Base-by-base conservation (phyloP, 2,888 invertebrate species). In the Stenchaetothrips biformis region DNA sequence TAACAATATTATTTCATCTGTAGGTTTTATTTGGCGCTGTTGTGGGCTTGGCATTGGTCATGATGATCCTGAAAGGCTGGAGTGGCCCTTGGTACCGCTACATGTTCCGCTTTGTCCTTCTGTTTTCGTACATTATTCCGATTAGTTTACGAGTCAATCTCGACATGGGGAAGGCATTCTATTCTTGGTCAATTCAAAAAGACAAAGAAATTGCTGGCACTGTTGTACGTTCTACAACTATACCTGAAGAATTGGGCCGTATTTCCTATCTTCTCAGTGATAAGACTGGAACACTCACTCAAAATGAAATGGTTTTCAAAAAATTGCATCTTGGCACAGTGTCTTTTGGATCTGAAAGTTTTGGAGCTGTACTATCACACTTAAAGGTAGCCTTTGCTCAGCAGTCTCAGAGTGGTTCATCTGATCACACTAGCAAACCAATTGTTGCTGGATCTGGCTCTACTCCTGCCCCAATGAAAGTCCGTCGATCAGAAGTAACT, bases 71-170 rank as follows among this genome's bases (percentile, higher is more conserved):
- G 80, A 99, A 99, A 89, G 98, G 98, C 11, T 98, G 98, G 87
- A 92, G 91, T 81, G 98, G 98, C 0, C 97, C 96, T 13, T 99
- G 98, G 99, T 97, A 96, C 86, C 88, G 95, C 84, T 99, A 99
- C 87, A 92, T 98, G 90, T 97, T 99, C 89, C 90, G 99, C 85
- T 99, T 99, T 86, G 92, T 99, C 80, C 90, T 99, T 77, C 91
- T 99, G 25, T 99, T 99, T 89, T 99, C 99, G 0, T 99, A 99
- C 88, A 99, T 99, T 84, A 98, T 99, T 85, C 99, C 99, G 21
- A 97, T 99, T 84, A 98, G 98, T 88, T 91, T 99, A 85, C 90
- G 99, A 82, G 99, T 99, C 0, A 99, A 99, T 88, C 89, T 99
- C 84, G 99, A 99, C 85, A 96, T 99, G 95, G 99, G 98, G 1